Percentiles rank a stretch among this genome's conserved stretches.
phyloP scores from a whole-genome alignment of 2,888 invertebrate genomes.

The Netelia virgata region DNA sequence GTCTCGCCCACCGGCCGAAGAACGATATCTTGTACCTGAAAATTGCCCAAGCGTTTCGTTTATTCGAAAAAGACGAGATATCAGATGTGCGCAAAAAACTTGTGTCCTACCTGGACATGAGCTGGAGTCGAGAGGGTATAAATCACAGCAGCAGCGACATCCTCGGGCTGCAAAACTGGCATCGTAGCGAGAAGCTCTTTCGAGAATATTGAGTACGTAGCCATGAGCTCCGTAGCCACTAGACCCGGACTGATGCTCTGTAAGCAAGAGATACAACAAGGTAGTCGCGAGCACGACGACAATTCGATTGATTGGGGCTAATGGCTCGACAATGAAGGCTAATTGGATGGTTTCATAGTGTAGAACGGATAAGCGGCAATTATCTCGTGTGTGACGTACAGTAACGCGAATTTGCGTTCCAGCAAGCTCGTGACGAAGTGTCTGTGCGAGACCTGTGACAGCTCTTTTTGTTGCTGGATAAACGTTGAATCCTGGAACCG shows the following conservation, averaged over 20 bases:
- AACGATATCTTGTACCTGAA: constrained; percentile 78
- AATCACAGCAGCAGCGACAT: constrained; percentile 88
- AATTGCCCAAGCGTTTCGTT: constrained; percentile 14
- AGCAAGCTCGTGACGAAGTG: constrained; percentile 86
- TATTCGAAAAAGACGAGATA: neutral
- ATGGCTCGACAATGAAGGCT: constrained; percentile 19
- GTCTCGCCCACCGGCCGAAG: constrained; percentile 79
- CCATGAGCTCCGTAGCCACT: constrained; percentile 86
- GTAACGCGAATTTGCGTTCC: constrained; percentile 77
- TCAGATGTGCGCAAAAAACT: neutral
- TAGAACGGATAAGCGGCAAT: neutral
- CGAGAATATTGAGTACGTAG: constrained; percentile 79
- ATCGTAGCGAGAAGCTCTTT: constrained; percentile 80
- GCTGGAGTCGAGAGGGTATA: constrained; percentile 88
- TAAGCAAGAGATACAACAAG: constrained; percentile 37
- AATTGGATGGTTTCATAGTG: constrained; percentile 3
- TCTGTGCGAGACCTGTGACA: constrained; percentile 87
- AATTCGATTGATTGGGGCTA: constrained; percentile 36
- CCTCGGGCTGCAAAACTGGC: constrained; percentile 86
- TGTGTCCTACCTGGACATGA: constrained; percentile 86
- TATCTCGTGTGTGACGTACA: constrained; percentile 60
- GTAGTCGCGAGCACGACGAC: constrained; percentile 4
- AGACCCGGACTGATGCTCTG: constrained; percentile 89
- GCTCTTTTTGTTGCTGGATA: constrained; percentile 88
- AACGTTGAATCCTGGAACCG: constrained; percentile 85